Conservation (phyloP, 2,797 vertebrate species). For the Smutsia gigantea region DNA sequence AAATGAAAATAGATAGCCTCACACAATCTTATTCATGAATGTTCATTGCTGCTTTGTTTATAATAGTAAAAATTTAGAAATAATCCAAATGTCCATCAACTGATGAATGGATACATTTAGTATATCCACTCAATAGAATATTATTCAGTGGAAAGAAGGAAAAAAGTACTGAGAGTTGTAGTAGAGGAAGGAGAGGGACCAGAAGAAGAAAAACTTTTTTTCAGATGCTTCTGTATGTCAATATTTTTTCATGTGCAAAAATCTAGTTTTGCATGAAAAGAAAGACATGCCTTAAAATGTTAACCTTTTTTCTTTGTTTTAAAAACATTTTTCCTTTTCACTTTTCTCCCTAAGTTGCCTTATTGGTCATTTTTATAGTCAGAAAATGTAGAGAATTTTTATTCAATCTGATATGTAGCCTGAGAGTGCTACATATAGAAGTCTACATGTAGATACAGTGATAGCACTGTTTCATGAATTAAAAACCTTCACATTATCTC, state of each 20-base stretch:
- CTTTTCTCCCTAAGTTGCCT: background rate
- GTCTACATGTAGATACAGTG: background rate
- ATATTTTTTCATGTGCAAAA: background rate
- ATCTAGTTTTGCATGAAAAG: background rate
- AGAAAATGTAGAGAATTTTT: background rate
- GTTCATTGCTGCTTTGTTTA: background rate
- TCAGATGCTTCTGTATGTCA: background rate
- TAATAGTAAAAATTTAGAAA: background rate
- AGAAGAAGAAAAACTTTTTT: accelerated
- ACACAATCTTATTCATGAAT: background rate
- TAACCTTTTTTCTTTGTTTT: background rate
- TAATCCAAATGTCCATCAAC: background rate
- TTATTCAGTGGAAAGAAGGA: background rate
- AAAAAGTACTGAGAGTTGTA: background rate
- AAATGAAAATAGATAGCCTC: background rate
- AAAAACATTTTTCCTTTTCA: background rate
- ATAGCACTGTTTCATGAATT: background rate
- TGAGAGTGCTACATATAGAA: background rate
- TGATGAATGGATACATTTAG: background rate
- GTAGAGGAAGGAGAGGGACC: background rate
- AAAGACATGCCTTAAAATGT: background rate
- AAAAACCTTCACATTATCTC: background rate
- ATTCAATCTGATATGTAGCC: background rate
- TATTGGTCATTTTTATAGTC: background rate
- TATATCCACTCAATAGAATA: background rate